Percentiles rank a stretch among this genome's conserved stretches.
phyloP scores from a whole-genome alignment of 2,113 vertebrate genomes.

The Morone chrysops region DNA sequence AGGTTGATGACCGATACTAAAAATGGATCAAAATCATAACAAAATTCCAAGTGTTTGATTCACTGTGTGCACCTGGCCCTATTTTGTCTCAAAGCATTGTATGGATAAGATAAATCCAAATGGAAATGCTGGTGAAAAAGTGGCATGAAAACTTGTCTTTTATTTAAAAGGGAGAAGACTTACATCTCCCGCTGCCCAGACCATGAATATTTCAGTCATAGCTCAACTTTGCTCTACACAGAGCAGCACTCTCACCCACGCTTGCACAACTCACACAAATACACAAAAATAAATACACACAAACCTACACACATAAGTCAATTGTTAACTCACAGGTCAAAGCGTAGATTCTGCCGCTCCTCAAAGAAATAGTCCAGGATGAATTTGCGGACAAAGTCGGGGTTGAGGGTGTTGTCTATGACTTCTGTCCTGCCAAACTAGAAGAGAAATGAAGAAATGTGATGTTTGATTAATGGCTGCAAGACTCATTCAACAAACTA shows the following conservation, averaged over 20 bases:
- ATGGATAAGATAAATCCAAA: conserved; percentile 43
- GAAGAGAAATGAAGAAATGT: conserved; percentile 3
- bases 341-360: conserved; percentile 96
- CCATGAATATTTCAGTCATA: conserved; percentile 77
- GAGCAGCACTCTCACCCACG: conserved; percentile 52
- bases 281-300: conserved; percentile 21
- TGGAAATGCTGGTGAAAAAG: conserved; percentile 39
- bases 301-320: conserved; percentile 8
- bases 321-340: conserved; percentile 93
- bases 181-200: conserved; percentile 50
- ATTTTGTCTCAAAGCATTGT: conserved; percentile 41
- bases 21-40: neutral
- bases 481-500: neutral
- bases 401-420: conserved; percentile 98
- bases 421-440: conserved; percentile 97
- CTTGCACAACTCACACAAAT: conserved; percentile 4
- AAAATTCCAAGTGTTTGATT: conserved; percentile 19
- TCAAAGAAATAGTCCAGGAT: conserved; percentile 98
- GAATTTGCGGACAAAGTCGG: conserved; percentile 98
- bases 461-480: too few relatives aligned
- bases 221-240: conserved; percentile 46
- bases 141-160: conserved; percentile 62
- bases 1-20: neutral
- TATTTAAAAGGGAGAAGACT: conserved; percentile 68
- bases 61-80: neutral